These are phyloP conservation scores for Eriocheir sinensis DNA, from an alignment of 1,140 invertebrate species.

Conservation along the genomic window DNA sequence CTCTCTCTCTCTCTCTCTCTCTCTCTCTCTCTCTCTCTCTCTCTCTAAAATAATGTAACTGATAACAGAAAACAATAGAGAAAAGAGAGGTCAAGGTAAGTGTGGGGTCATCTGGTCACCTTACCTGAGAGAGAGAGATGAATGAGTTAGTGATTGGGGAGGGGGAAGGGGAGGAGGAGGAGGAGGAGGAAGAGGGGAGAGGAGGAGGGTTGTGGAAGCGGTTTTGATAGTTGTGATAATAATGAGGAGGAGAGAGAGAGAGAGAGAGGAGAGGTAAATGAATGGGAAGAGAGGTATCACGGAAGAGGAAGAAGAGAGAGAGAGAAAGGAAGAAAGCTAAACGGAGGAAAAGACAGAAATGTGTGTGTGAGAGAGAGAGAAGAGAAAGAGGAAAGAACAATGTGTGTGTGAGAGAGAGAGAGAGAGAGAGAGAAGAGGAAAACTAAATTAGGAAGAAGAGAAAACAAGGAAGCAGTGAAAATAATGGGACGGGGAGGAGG, in stretches of 20 bases:
- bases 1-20: neutral
- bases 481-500: too few relatives aligned
- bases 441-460: neutral
- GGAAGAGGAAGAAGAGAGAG: neutral
- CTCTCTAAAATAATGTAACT: neutral
- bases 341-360: neutral
- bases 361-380: neutral
- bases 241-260: slow-evolving; percentile 1
- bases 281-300: neutral
- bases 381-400: too few relatives aligned
- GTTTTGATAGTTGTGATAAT: too few relatives aligned
- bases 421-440: neutral
- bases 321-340: neutral
- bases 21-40: too few relatives aligned
- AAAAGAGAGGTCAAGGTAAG: too few relatives aligned
- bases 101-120: too few relatives aligned
- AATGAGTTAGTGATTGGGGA: neutral
- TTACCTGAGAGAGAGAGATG: neutral
- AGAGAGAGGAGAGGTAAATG: neutral
- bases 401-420: slow-evolving; percentile 53
- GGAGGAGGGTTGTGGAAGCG: too few relatives aligned
- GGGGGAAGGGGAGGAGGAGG: neutral
- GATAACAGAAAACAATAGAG: neutral
- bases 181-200: too few relatives aligned
- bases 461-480: neutral